Evolutionary conservation across 2,797 vertebrate species (phyloP), one percentile per base, ranked within the genome.

Genomic region (Pangasius djambal): DNA sequence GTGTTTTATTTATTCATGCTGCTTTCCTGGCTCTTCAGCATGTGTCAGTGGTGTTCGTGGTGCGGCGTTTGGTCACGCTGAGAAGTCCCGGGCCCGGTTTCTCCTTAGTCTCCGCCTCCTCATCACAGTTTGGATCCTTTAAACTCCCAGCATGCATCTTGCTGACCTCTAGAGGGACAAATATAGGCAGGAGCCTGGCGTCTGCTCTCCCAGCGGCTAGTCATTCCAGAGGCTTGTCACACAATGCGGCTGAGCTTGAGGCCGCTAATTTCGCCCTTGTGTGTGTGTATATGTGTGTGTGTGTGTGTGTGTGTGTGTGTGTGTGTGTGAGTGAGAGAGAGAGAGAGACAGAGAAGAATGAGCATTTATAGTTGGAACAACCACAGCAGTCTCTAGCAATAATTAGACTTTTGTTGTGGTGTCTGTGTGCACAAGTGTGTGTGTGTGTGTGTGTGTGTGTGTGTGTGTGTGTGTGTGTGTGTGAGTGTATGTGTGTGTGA

Each of bases 341-440:
- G n/a, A 16, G n/a, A n/a, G 40, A 81, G 52, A 81, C 4, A 6
- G n/a, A 57, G 7, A 40, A n/a, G 20, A 79, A 65, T 50, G 20
- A n/a, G 25, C 34, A 67, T 72, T 72, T 78, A 85, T 57, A 78
- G 34, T 50, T 82, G 34, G 22, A 3, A 61, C 0, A 28, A 69
- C 84, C 84, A 61, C 52, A 74, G 40, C 63, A 50, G 84, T 25
- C 81, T 59, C n/a, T 55, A 77, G 57, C 70, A 44, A 18, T 85
- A 85, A 88, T 63, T 85, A 88, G 50, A 69, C n/a, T 34, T 55
- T 85, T 88, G 88, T 85, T 34, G 18, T 84, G 57, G 70, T 31
- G 34, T 87, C 12, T 55, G 75, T 52, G 48, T n/a, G 75, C 10
- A 44, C 37, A 9, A 22, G 12, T 55, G 75, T 77, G 74, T 67